Evolutionary conservation across 2,888 invertebrate species (phyloP), one percentile per base, ranked within the genome.

Genomic region (Trilocha varians): DNA sequence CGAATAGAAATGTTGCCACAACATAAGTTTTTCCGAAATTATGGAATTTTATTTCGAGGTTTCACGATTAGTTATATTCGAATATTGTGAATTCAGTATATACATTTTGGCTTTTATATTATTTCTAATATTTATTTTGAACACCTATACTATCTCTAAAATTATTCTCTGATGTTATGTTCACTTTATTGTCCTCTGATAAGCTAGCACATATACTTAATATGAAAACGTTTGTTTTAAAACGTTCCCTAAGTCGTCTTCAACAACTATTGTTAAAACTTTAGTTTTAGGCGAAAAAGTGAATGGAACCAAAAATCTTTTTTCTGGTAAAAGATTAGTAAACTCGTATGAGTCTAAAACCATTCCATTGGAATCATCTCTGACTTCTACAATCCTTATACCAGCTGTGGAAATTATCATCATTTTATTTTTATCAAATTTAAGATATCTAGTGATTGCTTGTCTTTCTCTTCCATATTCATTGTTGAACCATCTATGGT

Each of bases 231-330:
- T 86, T 64, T 89, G 87, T 72, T 91, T 91, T 45, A 92, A 74
- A 50, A 91, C 88, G 64, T 90, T 90, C 53, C 92, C 92, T 50
- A 87, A 69, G 49, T 90, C 89, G 57, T 92, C 91, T 71, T 91
- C 90, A 34, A 90, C 90, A 41, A 91, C 87, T 56, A 92, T 86
- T 36, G 87, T 88, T 41, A 88, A 67, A 46, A 79, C 80, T 71
- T 76, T 82, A 43, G 73, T 78, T 66, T 77, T 80, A 40, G 75
- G 77, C 39, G 85, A 77, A 61, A 83, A 80, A 32, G 87, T 86
- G 63, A 86, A 85, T 6, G 88, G 88, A 45, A 89, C 70, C 57
- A 87, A 73, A 63, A 88, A 89, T 52, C 87, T 80, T 63, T 87
- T 88, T 59, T 88, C 89, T 34, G 89, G 80, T 41, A 88, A 75